Percentiles rank a stretch among this genome's conserved stretches.
Conservation (phyloP, 2,797 vertebrate species). For the Glossophaga mutica region DNA sequence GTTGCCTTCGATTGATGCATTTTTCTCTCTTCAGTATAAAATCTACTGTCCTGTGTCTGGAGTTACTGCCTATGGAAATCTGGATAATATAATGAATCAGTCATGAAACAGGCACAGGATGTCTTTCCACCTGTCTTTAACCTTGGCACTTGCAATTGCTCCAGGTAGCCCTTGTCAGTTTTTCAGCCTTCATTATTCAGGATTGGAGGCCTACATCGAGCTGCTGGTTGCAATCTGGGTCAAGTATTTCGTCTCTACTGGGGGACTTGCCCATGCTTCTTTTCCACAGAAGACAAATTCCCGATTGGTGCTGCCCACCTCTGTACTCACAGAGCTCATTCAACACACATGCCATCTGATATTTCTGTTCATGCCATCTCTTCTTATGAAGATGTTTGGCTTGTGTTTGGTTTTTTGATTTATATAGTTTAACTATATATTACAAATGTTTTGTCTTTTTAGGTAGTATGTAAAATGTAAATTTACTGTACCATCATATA, state of each 20-base stretch:
- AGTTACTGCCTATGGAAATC: not conserved
- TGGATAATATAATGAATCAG: not conserved
- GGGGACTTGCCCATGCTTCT: not conserved
- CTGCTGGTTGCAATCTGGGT: not conserved
- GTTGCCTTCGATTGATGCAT: not conserved
- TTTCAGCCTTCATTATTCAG: not conserved
- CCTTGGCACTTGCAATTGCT: not conserved
- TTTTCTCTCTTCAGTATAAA: not conserved
- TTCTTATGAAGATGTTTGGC: not conserved
- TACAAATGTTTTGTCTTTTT: not conserved
- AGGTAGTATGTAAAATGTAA: not conserved
- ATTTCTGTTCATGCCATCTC: not conserved
- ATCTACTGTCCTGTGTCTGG: not conserved
- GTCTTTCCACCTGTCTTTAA: not conserved
- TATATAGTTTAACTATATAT: not conserved
- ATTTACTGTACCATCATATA: not conserved
- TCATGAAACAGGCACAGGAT: not conserved
- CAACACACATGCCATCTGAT: not conserved
- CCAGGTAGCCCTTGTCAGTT: not conserved
- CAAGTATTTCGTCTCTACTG: not conserved
- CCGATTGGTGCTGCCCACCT: not conserved
- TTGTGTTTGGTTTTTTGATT: not conserved
- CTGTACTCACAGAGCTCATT: not conserved
- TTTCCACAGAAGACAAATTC: not conserved
- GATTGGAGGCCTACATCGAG: fast-evolving